Conservation (phyloP, 2,888 invertebrate genomes). For the Zaprionus bogoriensis region DNA sequence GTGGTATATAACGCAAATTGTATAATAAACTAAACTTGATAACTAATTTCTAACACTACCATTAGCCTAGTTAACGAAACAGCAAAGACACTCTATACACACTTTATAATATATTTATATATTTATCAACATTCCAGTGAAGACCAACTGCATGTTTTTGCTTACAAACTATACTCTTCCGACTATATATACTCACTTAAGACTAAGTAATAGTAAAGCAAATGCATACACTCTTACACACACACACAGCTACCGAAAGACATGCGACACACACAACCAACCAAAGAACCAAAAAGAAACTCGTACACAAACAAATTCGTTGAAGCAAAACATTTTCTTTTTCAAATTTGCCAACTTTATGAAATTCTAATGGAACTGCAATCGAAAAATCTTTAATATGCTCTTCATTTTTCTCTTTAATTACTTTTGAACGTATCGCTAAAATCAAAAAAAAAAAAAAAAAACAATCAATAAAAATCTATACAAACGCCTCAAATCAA, state of each 20-base stretch:
- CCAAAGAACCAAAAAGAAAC: conserved; percentile 33
- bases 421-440: conserved; percentile 79
- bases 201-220: conserved; percentile 51
- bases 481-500: conserved; percentile 55
- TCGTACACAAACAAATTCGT: conserved; percentile 48
- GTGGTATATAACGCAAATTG: conserved; percentile 7
- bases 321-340: conserved; percentile 52
- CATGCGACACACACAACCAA: conserved; percentile 19
- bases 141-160: conserved; percentile 54
- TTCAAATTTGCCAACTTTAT: conserved; percentile 60
- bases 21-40: conserved; percentile 11
- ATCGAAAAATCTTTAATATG: conserved; percentile 72
- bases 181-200: conserved; percentile 45
- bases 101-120: neutral
- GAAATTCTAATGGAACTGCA: conserved; percentile 64
- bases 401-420: conserved; percentile 78
- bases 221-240: conserved; percentile 13
- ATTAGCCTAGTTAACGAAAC: conserved; percentile 32
- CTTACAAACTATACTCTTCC: conserved; percentile 52
- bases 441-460: conserved; percentile 44
- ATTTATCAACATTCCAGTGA: conserved; percentile 2
- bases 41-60: neutral
- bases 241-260: neutral
- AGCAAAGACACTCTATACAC: neutral
- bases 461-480: conserved; percentile 28